Base-by-base conservation (phyloP, 1,140 invertebrate species). In the Pseudomyrmex flavicornis region DNA sequence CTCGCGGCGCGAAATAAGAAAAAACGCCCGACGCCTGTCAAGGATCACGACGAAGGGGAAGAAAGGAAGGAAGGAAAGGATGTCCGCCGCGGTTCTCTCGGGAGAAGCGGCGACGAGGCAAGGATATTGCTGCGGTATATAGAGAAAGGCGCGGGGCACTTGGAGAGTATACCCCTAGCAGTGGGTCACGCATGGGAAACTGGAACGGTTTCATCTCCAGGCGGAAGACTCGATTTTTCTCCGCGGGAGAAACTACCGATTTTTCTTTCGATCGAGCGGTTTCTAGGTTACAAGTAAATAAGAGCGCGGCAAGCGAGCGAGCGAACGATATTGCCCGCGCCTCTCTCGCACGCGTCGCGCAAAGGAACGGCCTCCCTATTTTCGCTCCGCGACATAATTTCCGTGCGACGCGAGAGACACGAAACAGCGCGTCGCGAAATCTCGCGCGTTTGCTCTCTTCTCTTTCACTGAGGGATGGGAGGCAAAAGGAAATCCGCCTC, bases 131-230 rank as follows among this genome's bases (percentile, higher is more conserved):
- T 35, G 61, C 59, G 46, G 56, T 48, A 17, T 62, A 74, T 62
- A 50, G 75, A 77, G 50, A 69, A 62, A 66, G 48, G 59, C 73
- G 58, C 35, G 35, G 35, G 35, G 35, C 35, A 35, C 5, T 35
- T 35, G 35, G 35, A 77, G 48, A 76, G 46, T 77, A 17, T 17
- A 17, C 17, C 62, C 74, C 48, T 77, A 77, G 48, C 72, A 88
- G 79, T 88, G 85, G 86, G 86, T 88, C 86, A 88, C 73, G 85
- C 86, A 84, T 86, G 86, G 85, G 74, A 87, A 89, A 89, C 85
- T 88, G 86, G 86, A 88, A 88, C 86, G 74, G 73, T 88, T 84
- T 88, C 85, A 87, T 88, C 86, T 79, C 62, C 22, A 87, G 46
- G 74, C 85, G 83, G 63, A 88, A 88, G 73, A 72, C 35, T 35